These are phyloP conservation scores for Rhabdomys pumilio DNA, from an alignment of 2,797 vertebrate species.

Conservation along the genomic window DNA sequence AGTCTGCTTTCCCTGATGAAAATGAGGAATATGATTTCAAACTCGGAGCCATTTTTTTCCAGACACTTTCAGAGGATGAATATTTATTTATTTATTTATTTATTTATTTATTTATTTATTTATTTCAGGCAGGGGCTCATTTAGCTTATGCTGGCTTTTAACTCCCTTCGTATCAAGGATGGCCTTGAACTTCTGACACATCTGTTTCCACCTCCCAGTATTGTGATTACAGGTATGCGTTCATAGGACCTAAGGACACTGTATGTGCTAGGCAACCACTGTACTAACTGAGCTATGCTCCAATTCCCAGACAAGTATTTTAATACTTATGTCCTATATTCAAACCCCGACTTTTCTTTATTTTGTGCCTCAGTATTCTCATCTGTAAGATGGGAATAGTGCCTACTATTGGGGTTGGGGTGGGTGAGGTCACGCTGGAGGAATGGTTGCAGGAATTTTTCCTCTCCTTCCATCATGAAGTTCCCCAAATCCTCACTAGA, in stretches of 20 bases:
- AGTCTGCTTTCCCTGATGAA: slow-evolving; percentile 18
- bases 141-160: neutral
- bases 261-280: neutral
- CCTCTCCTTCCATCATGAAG: neutral
- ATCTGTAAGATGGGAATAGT: neutral
- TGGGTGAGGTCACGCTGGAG: neutral
- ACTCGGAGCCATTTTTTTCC: neutral
- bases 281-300: neutral
- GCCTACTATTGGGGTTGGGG: neutral
- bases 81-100: neutral
- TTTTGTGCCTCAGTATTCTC: slow-evolving; percentile 13
- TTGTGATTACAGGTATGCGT: neutral
- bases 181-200: neutral
- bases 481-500: neutral
- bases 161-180: neutral
- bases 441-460: neutral
- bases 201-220: neutral
- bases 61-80: neutral
- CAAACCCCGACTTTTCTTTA: neutral
- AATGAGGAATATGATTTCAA: slow-evolving; percentile 3
- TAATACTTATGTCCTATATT: neutral
- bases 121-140: neutral
- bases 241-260: neutral
- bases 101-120: neutral
- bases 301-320: neutral